phyloP scores from a whole-genome alignment of 2,113 vertebrate genomes.

The Notarius quadriscutis region DNA sequence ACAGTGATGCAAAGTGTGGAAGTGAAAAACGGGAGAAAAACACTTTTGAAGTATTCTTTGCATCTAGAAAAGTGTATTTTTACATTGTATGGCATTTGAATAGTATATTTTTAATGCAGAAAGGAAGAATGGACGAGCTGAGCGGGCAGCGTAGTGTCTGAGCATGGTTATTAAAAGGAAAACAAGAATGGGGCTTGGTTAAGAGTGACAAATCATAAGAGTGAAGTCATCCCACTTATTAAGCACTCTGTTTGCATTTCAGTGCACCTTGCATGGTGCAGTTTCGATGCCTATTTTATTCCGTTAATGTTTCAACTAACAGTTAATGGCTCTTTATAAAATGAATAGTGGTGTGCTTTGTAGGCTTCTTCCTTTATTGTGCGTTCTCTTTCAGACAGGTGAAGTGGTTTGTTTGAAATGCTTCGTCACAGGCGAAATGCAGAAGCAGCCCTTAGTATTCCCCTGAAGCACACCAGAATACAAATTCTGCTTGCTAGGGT shows the following conservation, averaged over 20 bases:
- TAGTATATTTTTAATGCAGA: neutral
- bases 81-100: neutral
- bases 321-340: neutral
- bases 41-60: neutral
- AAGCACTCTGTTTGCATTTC: no score
- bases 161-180: neutral
- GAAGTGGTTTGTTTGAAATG: slow-evolving; percentile 11
- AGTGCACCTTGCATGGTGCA: neutral
- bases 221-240: no score
- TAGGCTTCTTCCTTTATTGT: neutral
- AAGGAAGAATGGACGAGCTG: neutral
- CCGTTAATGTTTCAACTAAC: neutral
- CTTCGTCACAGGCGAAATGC: neutral
- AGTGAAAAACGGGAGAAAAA: neutral
- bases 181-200: neutral
- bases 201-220: neutral
- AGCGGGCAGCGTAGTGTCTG: neutral
- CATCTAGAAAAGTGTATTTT: neutral
- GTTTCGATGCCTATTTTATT: neutral
- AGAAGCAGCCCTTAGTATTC: slow-evolving; percentile 5
- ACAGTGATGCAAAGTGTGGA: neutral
- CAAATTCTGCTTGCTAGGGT: slow-evolving; percentile 16
- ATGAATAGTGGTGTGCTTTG: neutral
- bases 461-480: neutral
- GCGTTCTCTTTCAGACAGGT: neutral